These are phyloP conservation scores for Bothrops jararaca DNA, from an alignment of 2,113 vertebrate genomes.

Conservation along the genomic window DNA sequence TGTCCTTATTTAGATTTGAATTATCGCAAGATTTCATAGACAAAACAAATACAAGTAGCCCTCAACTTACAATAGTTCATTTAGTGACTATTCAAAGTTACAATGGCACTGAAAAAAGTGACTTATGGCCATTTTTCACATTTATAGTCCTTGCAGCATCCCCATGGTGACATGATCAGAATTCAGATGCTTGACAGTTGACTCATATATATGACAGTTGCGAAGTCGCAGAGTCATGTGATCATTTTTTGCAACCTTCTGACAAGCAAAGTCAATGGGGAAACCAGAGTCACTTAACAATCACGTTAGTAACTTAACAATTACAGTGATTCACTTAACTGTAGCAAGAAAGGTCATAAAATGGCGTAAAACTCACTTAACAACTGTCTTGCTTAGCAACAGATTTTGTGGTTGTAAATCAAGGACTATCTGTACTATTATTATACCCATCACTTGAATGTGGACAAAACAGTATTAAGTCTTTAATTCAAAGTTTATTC, in stretches of 20 bases:
- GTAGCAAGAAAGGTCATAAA: background rate
- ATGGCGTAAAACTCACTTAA: background rate
- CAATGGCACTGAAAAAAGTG: background rate
- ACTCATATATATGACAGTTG: background rate
- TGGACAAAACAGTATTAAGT: background rate
- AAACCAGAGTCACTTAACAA: background rate
- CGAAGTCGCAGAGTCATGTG: background rate
- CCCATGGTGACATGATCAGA: too few species aligned
- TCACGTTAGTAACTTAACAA: background rate
- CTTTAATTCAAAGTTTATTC: background rate
- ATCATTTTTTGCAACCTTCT: background rate
- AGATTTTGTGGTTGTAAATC: background rate
- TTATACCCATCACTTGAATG: background rate
- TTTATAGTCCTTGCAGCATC: background rate
- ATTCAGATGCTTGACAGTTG: too few species aligned
- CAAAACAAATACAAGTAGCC: background rate
- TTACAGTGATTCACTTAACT: background rate
- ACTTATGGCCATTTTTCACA: background rate
- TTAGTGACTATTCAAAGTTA: background rate
- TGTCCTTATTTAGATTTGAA: background rate
- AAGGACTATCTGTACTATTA: background rate
- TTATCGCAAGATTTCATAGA: background rate
- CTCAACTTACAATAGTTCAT: background rate
- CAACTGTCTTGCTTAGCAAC: background rate
- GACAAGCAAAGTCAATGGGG: background rate